These are phyloP conservation scores for Mythimna vitellina DNA, from an alignment of 2,888 invertebrate genomes.

Conservation along the genomic window DNA sequence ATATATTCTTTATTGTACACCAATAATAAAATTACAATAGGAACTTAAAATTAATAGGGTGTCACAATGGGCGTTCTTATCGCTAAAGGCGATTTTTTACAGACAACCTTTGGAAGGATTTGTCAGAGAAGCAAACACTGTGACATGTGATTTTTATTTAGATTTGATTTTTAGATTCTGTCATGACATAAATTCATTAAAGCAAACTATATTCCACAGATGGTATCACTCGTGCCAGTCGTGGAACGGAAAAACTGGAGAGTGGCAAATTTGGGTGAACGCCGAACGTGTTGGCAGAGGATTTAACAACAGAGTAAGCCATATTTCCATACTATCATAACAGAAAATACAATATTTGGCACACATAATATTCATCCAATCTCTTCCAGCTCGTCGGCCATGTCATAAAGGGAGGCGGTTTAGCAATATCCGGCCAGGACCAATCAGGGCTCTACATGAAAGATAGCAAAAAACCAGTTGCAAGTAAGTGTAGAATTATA, in stretches of 20 bases:
- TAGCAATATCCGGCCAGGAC: conserved; percentile 94
- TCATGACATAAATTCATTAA: conserved; percentile 5
- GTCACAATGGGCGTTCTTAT: no score
- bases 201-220: conserved; percentile 73
- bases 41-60: no score
- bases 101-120: no score
- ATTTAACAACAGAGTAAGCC: conserved; percentile 95
- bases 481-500: conserved; percentile 74
- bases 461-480: conserved; percentile 75
- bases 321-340: neutral
- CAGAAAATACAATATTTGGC: neutral
- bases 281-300: conserved; percentile 96
- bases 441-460: conserved; percentile 87
- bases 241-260: conserved; percentile 97
- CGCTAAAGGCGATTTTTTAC: no score
- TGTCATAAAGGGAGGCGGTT: conserved; percentile 94
- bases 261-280: conserved; percentile 97
- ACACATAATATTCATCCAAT: conserved; percentile 23
- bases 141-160: no score
- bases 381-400: conserved; percentile 93
- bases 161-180: no score
- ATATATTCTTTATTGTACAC: no score
- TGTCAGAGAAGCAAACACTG: no score
- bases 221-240: conserved; percentile 97
- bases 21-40: no score